Evolutionary conservation across 2,888 invertebrate species (phyloP), one percentile per base, ranked within the genome.

Genomic region (Clivina fossor): DNA sequence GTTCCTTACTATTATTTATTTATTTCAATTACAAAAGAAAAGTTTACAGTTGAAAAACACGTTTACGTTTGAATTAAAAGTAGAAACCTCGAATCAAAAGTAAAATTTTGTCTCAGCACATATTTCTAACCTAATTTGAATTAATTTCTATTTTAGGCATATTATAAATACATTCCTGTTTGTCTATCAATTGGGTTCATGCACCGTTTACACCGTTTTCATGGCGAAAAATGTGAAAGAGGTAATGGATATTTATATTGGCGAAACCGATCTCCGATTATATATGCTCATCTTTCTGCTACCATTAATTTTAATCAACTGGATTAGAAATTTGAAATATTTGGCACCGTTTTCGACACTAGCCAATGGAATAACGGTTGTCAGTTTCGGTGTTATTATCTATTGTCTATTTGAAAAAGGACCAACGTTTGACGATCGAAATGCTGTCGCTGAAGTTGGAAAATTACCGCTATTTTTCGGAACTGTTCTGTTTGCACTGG

Each of bases 141-240:
- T n/a, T n/a, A n/a, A 7, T 54, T 62, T 57, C 61, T 72, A 69
- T 71, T 75, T 4, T 76, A 90, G 90, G 54, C 82, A 84, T 61
- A 72, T 87, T 4, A 84, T 87, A 18, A 90, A 90, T 68, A 74
- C 77, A 1, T 90, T 90, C 67, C 77, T 90, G 2, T 71, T 95
- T 60, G 79, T 93, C 49, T 97, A 96, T 65, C 97, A 98, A 74
- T 79, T 97, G 65, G 98, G 98, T 40, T 92, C 93, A 43, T 96
- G 97, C 71, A 95, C 95, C 72, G 95, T 97, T 1, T 98, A 98
- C 74, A 88, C 93, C 16, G 90, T 97, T 0, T 98, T 97, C 72
- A 90, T 97, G 43, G 84, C 94, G 0, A 84, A 85, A 58, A 95
- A 93, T 73, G 79, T 95, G n/a, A 79, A 87, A 68, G 77, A 75